phyloP scores from a whole-genome alignment of 2,797 vertebrate species.

The Buphagus erythrorhynchus region DNA sequence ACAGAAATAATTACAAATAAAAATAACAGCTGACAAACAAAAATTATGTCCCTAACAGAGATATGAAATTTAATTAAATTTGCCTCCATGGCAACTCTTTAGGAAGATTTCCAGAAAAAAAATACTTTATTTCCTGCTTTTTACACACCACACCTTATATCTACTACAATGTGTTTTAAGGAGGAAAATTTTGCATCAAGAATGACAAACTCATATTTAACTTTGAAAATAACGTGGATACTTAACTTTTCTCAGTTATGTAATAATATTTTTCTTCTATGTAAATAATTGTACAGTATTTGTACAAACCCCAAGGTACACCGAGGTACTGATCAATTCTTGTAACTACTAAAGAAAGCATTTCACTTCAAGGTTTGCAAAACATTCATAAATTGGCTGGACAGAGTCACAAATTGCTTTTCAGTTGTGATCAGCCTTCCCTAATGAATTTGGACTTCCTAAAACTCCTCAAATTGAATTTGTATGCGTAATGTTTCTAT shows the following conservation, averaged over 20 bases:
- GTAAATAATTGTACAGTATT: neutral
- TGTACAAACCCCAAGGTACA: neutral
- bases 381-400: constrained; percentile 35
- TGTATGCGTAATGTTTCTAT: constrained; percentile 52
- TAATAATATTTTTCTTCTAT: neutral
- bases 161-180: neutral
- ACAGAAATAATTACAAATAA: neutral
- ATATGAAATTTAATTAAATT: neutral
- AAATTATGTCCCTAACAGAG: neutral
- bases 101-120: neutral
- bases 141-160: neutral
- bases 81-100: neutral
- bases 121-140: neutral
- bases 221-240: neutral
- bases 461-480: constrained; percentile 50
- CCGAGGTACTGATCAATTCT: neutral
- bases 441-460: constrained; percentile 52
- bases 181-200: neutral
- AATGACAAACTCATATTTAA: neutral
- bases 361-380: constrained; percentile 18
- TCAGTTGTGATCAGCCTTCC: constrained; percentile 55
- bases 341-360: neutral
- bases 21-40: neutral
- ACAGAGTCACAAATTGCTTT: constrained; percentile 70
- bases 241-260: neutral